Base-by-base conservation (phyloP, 1,140 invertebrate species). In the Homarus americanus region DNA sequence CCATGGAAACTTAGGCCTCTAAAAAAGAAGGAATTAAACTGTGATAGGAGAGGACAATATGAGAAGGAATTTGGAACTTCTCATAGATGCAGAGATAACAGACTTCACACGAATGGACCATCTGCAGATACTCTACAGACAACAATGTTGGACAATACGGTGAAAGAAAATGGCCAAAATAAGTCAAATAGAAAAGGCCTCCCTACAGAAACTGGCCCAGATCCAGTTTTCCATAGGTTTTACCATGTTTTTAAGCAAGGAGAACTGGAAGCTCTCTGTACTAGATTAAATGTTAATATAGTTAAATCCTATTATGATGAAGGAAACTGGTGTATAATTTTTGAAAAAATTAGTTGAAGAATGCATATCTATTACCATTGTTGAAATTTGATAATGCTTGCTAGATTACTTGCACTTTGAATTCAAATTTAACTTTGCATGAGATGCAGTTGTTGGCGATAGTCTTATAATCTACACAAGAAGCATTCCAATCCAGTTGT, bases 231-330 rank as follows among this genome's bases (percentile, higher is more conserved):
- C 94, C 95, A 98, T 76, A 95, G 99, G 92, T 99, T 96, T 94
- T 99, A 99, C 94, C 99, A 99, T 94, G 97, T 99, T 1, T 99
- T 99, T 94, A 96, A 96, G 93, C 96, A 98, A 93, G 95, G 96
- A 3, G 98, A 99, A 95, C 94, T 99, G 28, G 96, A 97, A 87
- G 92, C 94, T 1, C 94, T 99, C 32, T 97, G 98, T 92, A 93
- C 93, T 12, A 93, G 95, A 86, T 89, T 97, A 49, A 72, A 94
- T 0, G 94, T 96, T 10, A 93, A 93, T 32, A 94, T 98, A 3
- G 92, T 96, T n/a, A 94, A 96, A 38, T 96, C 95, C 93, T 99
- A 97, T 94, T 99, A 99, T 94, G 98, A 99, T 94, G 97, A 99
- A 95, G 98, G 98, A 24, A 99, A 99, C 95, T 99, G 98, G 97